Conservation (phyloP, 2,797 vertebrate genomes). For the Stomatorhinus walkeri region DNA sequence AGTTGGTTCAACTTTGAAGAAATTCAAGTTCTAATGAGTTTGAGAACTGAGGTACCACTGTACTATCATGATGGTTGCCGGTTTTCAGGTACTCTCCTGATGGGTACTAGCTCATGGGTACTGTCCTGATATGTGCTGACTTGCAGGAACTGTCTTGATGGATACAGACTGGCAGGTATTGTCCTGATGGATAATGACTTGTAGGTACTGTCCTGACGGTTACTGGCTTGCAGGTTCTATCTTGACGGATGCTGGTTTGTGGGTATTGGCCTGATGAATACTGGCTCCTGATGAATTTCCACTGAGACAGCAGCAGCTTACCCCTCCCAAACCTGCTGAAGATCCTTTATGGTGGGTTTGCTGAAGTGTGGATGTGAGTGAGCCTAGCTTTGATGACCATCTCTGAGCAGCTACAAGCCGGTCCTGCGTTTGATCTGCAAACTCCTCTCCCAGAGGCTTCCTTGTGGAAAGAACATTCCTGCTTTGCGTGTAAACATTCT, state of each 20-base stretch:
- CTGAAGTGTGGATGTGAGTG: neutral
- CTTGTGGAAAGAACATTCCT: constrained; percentile 16
- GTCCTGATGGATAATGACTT: neutral
- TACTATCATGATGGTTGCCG: neutral
- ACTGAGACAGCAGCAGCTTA: neutral
- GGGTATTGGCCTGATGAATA: neutral
- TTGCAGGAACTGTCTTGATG: neutral
- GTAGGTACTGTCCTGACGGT: neutral
- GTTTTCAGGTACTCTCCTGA: neutral
- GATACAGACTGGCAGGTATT: neutral
- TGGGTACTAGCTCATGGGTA: neutral
- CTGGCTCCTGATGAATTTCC: neutral
- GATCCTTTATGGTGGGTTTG: neutral
- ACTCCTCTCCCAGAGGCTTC: neutral
- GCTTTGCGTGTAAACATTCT: constrained; percentile 25
- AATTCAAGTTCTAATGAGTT: too few relatives aligned
- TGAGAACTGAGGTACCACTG: too few relatives aligned
- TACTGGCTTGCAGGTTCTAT: neutral
- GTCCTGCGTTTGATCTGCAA: neutral
- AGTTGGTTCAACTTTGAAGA: too few relatives aligned
- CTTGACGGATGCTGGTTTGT: neutral
- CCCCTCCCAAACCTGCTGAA: neutral
- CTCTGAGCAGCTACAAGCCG: neutral
- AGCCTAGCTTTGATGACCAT: neutral
- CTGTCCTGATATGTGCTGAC: neutral